Evolutionary conservation across 92 coral and sea anemone species (phyloP), one percentile per base, ranked within the genome.

Genomic region (Virgularia gustaviana): DNA sequence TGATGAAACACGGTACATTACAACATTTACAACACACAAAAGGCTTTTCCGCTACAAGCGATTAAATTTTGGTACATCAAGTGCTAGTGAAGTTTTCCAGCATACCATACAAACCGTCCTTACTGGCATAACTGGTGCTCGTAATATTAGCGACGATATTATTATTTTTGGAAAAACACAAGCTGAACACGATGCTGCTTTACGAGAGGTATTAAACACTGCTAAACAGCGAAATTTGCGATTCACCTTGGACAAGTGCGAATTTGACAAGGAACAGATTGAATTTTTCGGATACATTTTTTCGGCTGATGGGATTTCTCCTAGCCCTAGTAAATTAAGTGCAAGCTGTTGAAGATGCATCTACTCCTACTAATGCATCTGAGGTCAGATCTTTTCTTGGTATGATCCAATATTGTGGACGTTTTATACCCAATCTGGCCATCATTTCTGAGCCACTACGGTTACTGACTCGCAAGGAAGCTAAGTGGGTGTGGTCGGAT

Each of bases 341-440:
- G 77, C 49, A 10, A n/a, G n/a, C n/a, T n/a, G 32, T 83, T 35
- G 56, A 33, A 30, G 55, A 68, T 4, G 66, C 73, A 0, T 41
- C 64, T 15, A 18, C 11, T 19, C 87, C 91, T 33, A 79, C 44
- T 39, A 73, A 76, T 59, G 72, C 77, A 24, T 67, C 82, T n/a
- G 87, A 81, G 49, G 86, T 72, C 20, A 72, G 80, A 36, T 74
- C 80, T 12, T 81, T 88, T 34, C 83, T 88, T 4, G 88, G 94
- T 9, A 66, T 88, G 75, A 78, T 82, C 9, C 76, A 65, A 18
- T 87, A 83, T 57, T 53, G 79, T 27, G 72, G 80, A n/a, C 83
- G 87, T 20, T 88, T 84, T 44, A 80, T 80, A 13, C 67, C 63
- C 49, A 70, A 80, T 20, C 80, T 74, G 43, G 91, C 84, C 9